These are phyloP conservation scores for Ischnura elegans DNA, from an alignment of 2,888 invertebrate genomes.

Conservation along the genomic window DNA sequence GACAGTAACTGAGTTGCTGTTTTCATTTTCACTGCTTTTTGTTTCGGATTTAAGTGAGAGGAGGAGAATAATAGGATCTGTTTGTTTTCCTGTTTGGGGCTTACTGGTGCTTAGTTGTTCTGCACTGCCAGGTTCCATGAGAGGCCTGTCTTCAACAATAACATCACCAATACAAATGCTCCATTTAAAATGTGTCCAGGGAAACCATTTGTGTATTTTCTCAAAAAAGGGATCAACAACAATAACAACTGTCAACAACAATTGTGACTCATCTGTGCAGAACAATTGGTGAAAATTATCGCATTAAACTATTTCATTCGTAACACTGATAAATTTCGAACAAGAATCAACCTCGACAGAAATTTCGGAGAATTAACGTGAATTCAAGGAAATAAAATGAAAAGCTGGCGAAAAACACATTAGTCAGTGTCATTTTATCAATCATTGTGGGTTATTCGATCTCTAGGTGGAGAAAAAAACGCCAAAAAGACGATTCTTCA, in stretches of 20 bases:
- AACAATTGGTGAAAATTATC: too few species aligned
- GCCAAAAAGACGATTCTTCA: neutral
- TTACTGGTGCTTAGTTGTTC: constrained; percentile 16
- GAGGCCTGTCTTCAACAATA: constrained; percentile 31
- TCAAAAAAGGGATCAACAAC: neutral
- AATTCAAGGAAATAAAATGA: neutral
- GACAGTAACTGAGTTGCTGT: neutral
- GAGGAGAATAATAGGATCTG: constrained; percentile 30
- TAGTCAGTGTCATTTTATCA: neutral
- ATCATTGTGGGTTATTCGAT: neutral
- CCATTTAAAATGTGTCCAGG: constrained; percentile 26
- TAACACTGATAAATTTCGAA: neutral
- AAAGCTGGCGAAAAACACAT: neutral
- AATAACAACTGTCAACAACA: neutral
- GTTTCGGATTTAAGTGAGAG: neutral
- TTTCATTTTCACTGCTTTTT: neutral
- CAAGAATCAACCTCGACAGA: neutral
- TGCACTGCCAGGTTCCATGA: constrained; percentile 63
- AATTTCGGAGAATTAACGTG: neutral
- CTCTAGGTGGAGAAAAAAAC: neutral
- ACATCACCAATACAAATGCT: neutral
- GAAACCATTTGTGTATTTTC: constrained; percentile 10
- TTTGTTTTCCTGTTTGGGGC: neutral
- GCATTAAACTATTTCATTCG: too few species aligned
- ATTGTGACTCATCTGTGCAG: neutral